Base-by-base conservation (phyloP, 2,113 vertebrate genomes). In the Hypocryptadius cinnamomeus region DNA sequence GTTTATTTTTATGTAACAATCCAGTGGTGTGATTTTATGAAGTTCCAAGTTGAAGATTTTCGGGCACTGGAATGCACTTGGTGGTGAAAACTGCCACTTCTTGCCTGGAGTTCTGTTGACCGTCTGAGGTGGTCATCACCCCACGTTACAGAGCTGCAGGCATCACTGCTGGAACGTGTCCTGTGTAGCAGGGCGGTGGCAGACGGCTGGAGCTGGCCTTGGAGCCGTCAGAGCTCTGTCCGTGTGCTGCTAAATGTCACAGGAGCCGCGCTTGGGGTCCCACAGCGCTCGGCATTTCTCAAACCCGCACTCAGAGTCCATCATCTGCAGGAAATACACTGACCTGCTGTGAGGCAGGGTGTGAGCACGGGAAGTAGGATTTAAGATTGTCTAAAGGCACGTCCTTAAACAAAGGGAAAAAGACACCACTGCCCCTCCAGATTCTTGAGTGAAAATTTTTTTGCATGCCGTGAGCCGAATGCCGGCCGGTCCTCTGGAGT, bases 261-360 rank as follows among this genome's bases (percentile, higher is more conserved):
- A 27, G 85, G 57, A 66, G 3, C 79, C 1, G 10, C 37, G 70
- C 85, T 50, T 3, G 0, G 84, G 30, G 15, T 80, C 79, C 85
- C 70, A 2, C 1, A 0, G 51, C 3, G 13, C 86, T 24, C 8
- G 4, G 70, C 79, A 9, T 64, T 54, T 45, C 48, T 3, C 66
- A 40, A 0, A 31, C 27, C 81, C 39, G 6, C 18, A 0, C 81
- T 27, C 13, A 0, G 64, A 61, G 50, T 53, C 80, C 53, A 8
- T 86, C 2, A 37, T 22, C 37, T 8, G 72, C 33, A 47, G 64
- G 31, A 61, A 53, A 54, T 7, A 16, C 9, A 7, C 44, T 33
- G 60, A 3, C 80, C 57, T 16, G 7, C 3, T 21, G 50, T 6
- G 53, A 79, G 70, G 15, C 8, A 15, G 9, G 23, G 0, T 9